Evolutionary conservation across 2,797 vertebrate genomes (phyloP).

Genomic region (Muraenolepis orangiensis): DNA sequence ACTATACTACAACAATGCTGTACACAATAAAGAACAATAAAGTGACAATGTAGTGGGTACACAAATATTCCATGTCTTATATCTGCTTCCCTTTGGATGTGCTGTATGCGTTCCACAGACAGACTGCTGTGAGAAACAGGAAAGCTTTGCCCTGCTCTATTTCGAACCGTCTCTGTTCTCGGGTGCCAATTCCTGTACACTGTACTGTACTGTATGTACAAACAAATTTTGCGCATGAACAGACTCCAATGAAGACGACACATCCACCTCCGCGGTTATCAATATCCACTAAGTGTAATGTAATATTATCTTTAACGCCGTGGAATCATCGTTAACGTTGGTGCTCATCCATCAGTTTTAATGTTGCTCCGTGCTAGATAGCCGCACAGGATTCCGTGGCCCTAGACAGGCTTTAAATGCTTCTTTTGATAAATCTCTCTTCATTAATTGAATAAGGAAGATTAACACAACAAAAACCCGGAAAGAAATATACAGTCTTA

Average conservation of each 20-base stretch:
- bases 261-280: not conserved
- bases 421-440: slow-evolving; percentile 12
- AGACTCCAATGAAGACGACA: not conserved
- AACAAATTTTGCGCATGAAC: not conserved
- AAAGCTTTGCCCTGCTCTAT: not conserved
- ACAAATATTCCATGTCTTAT: too few relatives aligned
- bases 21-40: too few relatives aligned
- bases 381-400: not conserved
- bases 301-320: not conserved
- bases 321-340: not conserved
- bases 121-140: too few relatives aligned
- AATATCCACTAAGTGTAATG: not conserved
- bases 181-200: not conserved
- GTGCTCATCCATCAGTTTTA: not conserved
- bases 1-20: too few relatives aligned
- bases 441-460: not conserved
- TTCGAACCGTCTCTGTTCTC: not conserved
- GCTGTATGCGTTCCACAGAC: too few relatives aligned
- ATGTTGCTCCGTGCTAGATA: not conserved
- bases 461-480: too few relatives aligned
- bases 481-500: not conserved
- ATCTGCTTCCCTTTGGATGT: too few relatives aligned
- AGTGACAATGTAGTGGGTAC: too few relatives aligned
- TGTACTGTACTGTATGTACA: too few relatives aligned
- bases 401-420: slow-evolving; percentile 6